Evolutionary conservation across 2,888 invertebrate species (phyloP).

Genomic region (Ornithoptera priamus): DNA sequence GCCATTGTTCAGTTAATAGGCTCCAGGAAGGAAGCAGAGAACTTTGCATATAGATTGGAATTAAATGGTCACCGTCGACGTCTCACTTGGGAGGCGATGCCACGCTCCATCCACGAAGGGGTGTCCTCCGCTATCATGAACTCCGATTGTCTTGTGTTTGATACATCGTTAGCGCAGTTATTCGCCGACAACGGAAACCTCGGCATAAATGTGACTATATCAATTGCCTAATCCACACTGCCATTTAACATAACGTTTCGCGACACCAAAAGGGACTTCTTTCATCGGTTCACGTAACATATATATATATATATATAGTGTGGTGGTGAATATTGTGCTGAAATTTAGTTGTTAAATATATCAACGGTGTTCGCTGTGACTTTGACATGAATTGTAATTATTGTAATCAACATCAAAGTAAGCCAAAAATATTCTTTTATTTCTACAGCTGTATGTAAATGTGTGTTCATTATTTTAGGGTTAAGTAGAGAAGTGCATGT

Average conservation of each 20-base stretch:
- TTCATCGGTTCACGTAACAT: constrained; percentile 23
- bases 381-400: constrained; percentile 42
- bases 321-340: constrained; percentile 8
- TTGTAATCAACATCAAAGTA: constrained; percentile 53
- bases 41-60: constrained; percentile 98
- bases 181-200: constrained; percentile 99
- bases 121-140: constrained; percentile 98
- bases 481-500: constrained; percentile 59
- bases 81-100: constrained; percentile 99
- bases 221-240: constrained; percentile 84
- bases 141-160: constrained; percentile 99
- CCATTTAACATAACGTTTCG: constrained; percentile 24
- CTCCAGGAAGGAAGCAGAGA: constrained; percentile 98
- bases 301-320: constrained; percentile 9
- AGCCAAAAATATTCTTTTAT: constrained; percentile 67
- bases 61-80: constrained; percentile 96
- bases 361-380: constrained; percentile 16
- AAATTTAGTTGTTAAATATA: constrained; percentile 16
- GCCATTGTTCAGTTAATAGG: constrained; percentile 99
- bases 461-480: constrained; percentile 71
- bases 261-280: constrained; percentile 25
- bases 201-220: constrained; percentile 99
- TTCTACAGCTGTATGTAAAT: constrained; percentile 56
- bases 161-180: constrained; percentile 97
- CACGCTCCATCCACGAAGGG: constrained; percentile 98